These are phyloP conservation scores for Notodonta dromedarius DNA, from an alignment of 2,888 invertebrate species.

Conservation along the genomic window DNA sequence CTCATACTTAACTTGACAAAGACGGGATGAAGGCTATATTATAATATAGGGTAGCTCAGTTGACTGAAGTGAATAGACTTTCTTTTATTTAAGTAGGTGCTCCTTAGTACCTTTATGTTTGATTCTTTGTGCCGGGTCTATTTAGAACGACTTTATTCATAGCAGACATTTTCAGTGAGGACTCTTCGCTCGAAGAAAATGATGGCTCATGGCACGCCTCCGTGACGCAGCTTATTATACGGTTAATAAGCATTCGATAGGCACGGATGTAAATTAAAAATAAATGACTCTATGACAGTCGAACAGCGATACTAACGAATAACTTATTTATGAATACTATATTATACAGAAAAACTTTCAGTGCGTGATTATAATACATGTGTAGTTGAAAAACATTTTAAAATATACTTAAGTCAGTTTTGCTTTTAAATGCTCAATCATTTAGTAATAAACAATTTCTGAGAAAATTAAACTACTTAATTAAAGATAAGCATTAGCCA, in stretches of 20 bases:
- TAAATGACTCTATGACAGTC: slow-evolving; percentile 12
- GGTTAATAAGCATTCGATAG: slow-evolving; percentile 12
- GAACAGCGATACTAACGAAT: background rate
- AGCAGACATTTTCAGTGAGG: slow-evolving; percentile 35
- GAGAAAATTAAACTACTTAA: background rate
- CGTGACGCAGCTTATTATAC: slow-evolving; percentile 25
- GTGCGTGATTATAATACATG: too few relatives aligned
- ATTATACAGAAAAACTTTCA: too few relatives aligned
- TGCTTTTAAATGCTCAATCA: too few relatives aligned
- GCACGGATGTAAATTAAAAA: slow-evolving; percentile 10
- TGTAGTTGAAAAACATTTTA: too few relatives aligned
- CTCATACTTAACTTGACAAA: slow-evolving; percentile 32
- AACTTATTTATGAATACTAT: too few relatives aligned
- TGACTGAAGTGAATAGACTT: slow-evolving; percentile 26
- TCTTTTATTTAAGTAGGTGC: slow-evolving; percentile 29
- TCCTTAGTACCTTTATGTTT: slow-evolving; percentile 24
- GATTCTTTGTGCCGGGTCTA: slow-evolving; percentile 44
- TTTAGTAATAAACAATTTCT: background rate
- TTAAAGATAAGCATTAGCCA: slow-evolving; percentile 1
- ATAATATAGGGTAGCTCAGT: slow-evolving; percentile 16
- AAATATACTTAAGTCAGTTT: too few relatives aligned
- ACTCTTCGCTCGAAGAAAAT: slow-evolving; percentile 22
- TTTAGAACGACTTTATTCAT: slow-evolving; percentile 42
- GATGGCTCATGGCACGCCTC: slow-evolving; percentile 21
- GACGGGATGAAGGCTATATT: slow-evolving; percentile 15